Base-by-base conservation (phyloP, 1,140 invertebrate species). In the Drosophila watanabei region DNA sequence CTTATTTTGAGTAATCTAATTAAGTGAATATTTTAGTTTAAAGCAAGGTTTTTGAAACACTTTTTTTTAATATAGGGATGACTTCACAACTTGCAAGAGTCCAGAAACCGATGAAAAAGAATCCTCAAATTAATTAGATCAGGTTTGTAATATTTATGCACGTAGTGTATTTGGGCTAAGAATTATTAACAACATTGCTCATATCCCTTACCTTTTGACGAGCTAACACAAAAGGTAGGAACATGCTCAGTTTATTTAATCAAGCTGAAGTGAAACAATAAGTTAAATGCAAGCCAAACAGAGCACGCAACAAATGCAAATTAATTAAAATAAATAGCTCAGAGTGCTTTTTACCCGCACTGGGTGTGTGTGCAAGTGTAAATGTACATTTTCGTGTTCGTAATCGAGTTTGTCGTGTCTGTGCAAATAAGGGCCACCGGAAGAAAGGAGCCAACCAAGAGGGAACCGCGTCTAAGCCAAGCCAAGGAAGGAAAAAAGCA, bases 281-380 rank as follows among this genome's bases (percentile, higher is more conserved):
- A 54, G 49, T 70, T 46, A 70, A 77, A 48, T 52, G 43, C 28
- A 49, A 73, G 48, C 14, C 51, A 63, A 59, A 76, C 37, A 65
- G n/a, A 62, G 45, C 51, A 64, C 59, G 59, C 68, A 72, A 68
- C 54, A 61, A 79, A 79, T 79, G 70, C 62, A 86, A 86, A 82
- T 86, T 86, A 86, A 86, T 86, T 68, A 60, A 65, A 79, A 81
- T 72, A 65, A 64, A 48, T 72, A 66, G 51, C 64, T 51, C 4
- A 16, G 54, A 71, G 54, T 48, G 51, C 41, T 43, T 33, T 16
- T n/a, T 28, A 18, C 16, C 16, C 14, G 14, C 5, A 8, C 49
- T 33, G 51, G n/a, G 30, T 41, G 33, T 37, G 52, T 37, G 54
- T 24, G 37, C 14, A 43, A 48, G 48, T 60, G 79, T 49, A 39